phyloP scores from a whole-genome alignment of 2,888 invertebrate species.

The Drosophila siamana region DNA sequence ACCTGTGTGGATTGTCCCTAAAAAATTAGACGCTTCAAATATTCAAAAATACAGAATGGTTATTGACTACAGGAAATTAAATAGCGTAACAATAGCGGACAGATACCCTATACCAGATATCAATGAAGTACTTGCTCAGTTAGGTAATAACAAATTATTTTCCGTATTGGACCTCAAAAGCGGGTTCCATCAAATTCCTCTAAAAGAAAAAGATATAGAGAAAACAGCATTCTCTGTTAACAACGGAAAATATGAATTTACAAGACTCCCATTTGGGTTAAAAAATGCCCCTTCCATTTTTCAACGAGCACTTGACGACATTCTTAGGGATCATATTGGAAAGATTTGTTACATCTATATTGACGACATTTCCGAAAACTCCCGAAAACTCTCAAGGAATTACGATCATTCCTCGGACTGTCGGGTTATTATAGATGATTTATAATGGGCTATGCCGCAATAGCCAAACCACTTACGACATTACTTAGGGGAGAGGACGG shows the following conservation, averaged over 20 bases:
- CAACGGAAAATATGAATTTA: slow-evolving; percentile 8
- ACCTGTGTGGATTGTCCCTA: neutral
- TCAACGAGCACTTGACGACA: neutral
- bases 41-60: slow-evolving; percentile 5
- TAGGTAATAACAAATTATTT: neutral
- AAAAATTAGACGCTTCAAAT: slow-evolving; percentile 1
- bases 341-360: slow-evolving; percentile 10
- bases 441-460: slow-evolving; percentile 1
- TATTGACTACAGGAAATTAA: neutral
- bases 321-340: slow-evolving; percentile 1
- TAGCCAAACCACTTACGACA: slow-evolving; percentile 5
- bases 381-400: slow-evolving; percentile 14
- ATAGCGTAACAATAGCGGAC: slow-evolving; percentile 1
- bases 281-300: neutral
- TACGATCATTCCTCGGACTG: slow-evolving; percentile 8
- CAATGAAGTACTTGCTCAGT: neutral
- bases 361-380: slow-evolving; percentile 1
- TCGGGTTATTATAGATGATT: slow-evolving; percentile 16
- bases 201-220: neutral
- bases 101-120: slow-evolving; percentile 2
- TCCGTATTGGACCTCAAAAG: neutral
- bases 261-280: neutral
- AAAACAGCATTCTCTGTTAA: slow-evolving; percentile 2
- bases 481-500: slow-evolving; percentile 17
- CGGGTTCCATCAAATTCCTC: neutral